A percentile compares a stretch with the other conserved stretches of the same genome.
Evolutionary conservation across 2,797 vertebrate genomes (phyloP).

Genomic region (Anguilla pacifica): DNA sequence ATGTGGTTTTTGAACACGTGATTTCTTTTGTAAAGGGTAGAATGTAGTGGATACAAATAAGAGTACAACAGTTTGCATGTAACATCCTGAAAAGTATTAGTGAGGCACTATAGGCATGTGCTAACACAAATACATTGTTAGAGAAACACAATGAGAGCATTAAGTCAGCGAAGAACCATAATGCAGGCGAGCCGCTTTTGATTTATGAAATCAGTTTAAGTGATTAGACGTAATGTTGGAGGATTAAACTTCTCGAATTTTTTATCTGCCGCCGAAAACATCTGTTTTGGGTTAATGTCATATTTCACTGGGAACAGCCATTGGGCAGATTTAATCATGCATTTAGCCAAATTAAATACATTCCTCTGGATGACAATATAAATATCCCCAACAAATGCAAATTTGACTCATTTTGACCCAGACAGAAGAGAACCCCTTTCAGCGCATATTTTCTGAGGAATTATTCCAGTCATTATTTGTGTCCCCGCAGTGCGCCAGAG

Average conservation of each 20-base stretch:
- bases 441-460: conserved; percentile 4
- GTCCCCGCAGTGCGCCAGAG: conserved; percentile 54
- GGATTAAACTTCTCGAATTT: conserved; percentile 9
- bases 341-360: conserved; percentile 35
- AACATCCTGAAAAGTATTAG: not conserved
- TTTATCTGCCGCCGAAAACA: conserved; percentile 6
- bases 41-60: too few species aligned
- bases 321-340: conserved; percentile 12
- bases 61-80: not conserved
- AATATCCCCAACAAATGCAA: conserved; percentile 43
- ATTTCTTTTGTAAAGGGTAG: too few species aligned
- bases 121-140: not conserved
- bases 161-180: not conserved
- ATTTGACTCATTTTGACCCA: conserved; percentile 34
- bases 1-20: too few species aligned
- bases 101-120: not conserved
- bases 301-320: conserved; percentile 18
- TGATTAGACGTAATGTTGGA: not conserved
- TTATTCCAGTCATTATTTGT: conserved; percentile 48
- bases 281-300: conserved; percentile 14
- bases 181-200: not conserved
- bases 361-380: conserved; percentile 30
- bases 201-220: conserved; percentile 15
- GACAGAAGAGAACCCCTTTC: conserved; percentile 44
- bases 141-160: not conserved